Percentiles rank a stretch among this genome's conserved stretches.
phyloP scores from a whole-genome alignment of 1,140 invertebrate species.

The Bombus soroeensis region DNA sequence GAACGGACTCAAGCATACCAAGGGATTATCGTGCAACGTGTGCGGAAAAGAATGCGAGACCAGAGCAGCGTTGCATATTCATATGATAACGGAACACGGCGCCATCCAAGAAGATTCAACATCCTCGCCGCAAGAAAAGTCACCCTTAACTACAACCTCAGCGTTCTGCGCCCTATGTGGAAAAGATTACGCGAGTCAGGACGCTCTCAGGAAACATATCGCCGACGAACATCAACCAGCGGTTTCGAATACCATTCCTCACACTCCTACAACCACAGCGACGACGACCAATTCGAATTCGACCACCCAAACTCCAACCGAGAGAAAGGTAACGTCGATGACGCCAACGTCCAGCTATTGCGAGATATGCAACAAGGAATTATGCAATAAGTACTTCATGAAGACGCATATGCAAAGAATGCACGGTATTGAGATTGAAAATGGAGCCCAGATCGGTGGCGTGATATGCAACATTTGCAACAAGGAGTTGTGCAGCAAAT shows the following conservation, averaged over 20 bases:
- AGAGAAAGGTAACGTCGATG: slow-evolving; percentile 77
- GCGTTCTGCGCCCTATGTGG: slow-evolving; percentile 84
- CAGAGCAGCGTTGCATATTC: slow-evolving; percentile 84
- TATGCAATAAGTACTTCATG: slow-evolving; percentile 99
- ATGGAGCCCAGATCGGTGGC: slow-evolving; percentile 94
- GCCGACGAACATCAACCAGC: slow-evolving; percentile 82
- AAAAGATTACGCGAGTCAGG: slow-evolving; percentile 83
- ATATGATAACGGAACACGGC: slow-evolving; percentile 86
- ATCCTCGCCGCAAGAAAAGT: slow-evolving; percentile 57
- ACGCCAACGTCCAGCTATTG: slow-evolving; percentile 94
- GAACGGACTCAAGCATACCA: slow-evolving; percentile 87
- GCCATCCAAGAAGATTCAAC: slow-evolving; percentile 68
- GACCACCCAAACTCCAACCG: slow-evolving; percentile 43
- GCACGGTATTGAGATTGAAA: slow-evolving; percentile 98
- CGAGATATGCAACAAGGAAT: slow-evolving; percentile 99
- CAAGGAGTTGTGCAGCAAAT: slow-evolving; percentile 98
- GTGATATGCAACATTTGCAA: slow-evolving; percentile 98
- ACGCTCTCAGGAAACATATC: slow-evolving; percentile 85
- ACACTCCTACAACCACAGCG: slow-evolving; percentile 55
- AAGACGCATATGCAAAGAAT: slow-evolving; percentile 99
- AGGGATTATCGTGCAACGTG: slow-evolving; percentile 84
- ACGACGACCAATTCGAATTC: slow-evolving; percentile 61
- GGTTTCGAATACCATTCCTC: slow-evolving; percentile 55
- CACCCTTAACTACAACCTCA: slow-evolving; percentile 40
- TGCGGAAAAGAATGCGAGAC: slow-evolving; percentile 86